Base-by-base conservation (phyloP, 2,888 invertebrate species). In the Lampropteryx suffumata region DNA sequence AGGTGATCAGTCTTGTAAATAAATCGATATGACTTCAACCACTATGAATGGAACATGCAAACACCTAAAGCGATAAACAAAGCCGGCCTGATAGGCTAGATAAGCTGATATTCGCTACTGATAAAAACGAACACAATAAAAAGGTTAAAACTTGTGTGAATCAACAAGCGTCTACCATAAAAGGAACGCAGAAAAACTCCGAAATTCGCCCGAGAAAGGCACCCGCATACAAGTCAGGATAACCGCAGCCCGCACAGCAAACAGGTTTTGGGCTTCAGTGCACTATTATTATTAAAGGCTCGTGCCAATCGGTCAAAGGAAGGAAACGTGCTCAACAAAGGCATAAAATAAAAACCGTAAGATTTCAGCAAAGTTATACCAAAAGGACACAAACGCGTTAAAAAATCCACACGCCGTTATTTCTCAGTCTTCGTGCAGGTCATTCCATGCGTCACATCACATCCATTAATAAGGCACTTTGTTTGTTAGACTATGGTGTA, bases 201-300 rank as follows among this genome's bases (percentile, higher is more conserved):
- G 55, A 76, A 79, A 78, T 82, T 79, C 67, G 76, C 76, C 71
- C 66, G 78, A 80, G 79, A 79, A 82, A 82, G 79, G 75, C 75
- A 78, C 83, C 84, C 86, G 87, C 82, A 85, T 84, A 71, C 67
- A 78, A 76, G 76, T 73, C 85, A 79, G 87, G 84, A 87, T 84
- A 82, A 86, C 84, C 82, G 76, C 84, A 82, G 72, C 75, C 83
- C 82, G 71, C 83, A 85, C 83, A 79, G 84, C 82, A 88, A 90
- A 90, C 89, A 76, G 88, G 89, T 89, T 90, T 51, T 46, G 13
- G 29, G 33, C 36, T 51, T 82, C 62, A 72, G 84, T 86, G 83
- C 85, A 87, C 85, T 88, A 89, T 88, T 88, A 90, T 89, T 90
- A 89, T 87, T 88, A 84, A 65, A 80, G 84, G 79, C 86, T 89